Conservation (phyloP, 1,140 invertebrate genomes). For the Rhopalosiphum padi region DNA sequence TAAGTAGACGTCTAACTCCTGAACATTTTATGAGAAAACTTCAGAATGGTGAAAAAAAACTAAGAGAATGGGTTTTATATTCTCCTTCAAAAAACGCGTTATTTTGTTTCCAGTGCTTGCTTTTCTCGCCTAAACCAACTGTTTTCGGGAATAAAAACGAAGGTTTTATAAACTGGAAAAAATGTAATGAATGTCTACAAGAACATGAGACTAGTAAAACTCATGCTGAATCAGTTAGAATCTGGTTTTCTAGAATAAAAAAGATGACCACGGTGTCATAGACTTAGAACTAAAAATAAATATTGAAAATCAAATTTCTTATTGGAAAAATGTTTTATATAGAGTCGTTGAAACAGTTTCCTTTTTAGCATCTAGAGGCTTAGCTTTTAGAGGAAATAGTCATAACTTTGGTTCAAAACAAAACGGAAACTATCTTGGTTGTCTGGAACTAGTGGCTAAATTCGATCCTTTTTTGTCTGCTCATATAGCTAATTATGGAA, state of each 20-base stretch:
- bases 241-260: slow-evolving; percentile 22
- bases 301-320: slow-evolving; percentile 21
- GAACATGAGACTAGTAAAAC: slow-evolving; percentile 26
- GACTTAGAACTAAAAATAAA: slow-evolving; percentile 57
- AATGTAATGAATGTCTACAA: slow-evolving; percentile 31
- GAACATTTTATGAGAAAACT: slow-evolving; percentile 38
- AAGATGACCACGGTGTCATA: slow-evolving; percentile 44
- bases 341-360: background rate
- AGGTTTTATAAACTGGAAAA: slow-evolving; percentile 45
- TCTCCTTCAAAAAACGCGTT: slow-evolving; percentile 19
- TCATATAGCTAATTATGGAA: slow-evolving; percentile 62
- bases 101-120: slow-evolving; percentile 11
- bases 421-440: slow-evolving; percentile 30
- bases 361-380: slow-evolving; percentile 21
- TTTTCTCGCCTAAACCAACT: slow-evolving; percentile 9
- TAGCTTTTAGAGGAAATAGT: slow-evolving; percentile 27
- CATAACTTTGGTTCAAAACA: slow-evolving; percentile 53
- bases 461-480: slow-evolving; percentile 63
- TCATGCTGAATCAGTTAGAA: slow-evolving; percentile 18
- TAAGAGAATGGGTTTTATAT: slow-evolving; percentile 37
- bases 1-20: slow-evolving; percentile 19
- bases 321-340: slow-evolving; percentile 41
- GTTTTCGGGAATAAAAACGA: slow-evolving; percentile 24
- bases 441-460: slow-evolving; percentile 61
- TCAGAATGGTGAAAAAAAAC: slow-evolving; percentile 32